Evolutionary conservation across 2,113 vertebrate species (phyloP).

Genomic region (Atlantisia rogersi): DNA sequence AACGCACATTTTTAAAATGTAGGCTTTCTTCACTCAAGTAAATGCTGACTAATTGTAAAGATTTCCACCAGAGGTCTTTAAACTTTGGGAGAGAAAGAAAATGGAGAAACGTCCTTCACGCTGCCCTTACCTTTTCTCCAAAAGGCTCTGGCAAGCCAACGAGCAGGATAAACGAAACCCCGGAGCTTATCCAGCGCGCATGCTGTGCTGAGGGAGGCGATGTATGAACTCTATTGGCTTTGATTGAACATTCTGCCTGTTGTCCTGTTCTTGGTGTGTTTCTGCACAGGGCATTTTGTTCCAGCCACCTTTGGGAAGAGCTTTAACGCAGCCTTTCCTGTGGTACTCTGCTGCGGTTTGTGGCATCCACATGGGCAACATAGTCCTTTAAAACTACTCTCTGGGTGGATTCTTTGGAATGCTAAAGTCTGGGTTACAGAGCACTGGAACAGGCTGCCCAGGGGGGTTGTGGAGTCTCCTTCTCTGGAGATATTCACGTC

Average conservation of each 20-base stretch:
- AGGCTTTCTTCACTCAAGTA: neutral
- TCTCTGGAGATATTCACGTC: too few species aligned
- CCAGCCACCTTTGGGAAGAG: neutral
- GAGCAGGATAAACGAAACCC: fast-evolving
- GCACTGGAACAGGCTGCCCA: too few species aligned
- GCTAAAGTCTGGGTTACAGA: neutral
- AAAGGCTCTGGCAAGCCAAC: neutral
- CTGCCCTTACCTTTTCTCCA: neutral
- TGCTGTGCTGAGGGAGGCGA: neutral
- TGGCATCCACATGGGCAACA: neutral
- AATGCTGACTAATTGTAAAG: neutral
- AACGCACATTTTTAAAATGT: neutral
- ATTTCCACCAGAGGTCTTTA: neutral
- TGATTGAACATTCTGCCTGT: slow-evolving; percentile 23
- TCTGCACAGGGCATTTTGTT: neutral
- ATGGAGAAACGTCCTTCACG: neutral
- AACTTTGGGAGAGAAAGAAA: neutral
- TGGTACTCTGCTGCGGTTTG: neutral
- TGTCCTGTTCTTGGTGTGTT: neutral
- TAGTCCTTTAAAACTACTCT: neutral
- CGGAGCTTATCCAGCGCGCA: fast-evolving
- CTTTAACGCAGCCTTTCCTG: neutral
- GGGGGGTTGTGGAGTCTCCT: too few species aligned
- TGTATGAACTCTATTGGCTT: neutral
- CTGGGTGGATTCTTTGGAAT: neutral